These are phyloP conservation scores for Paraescarpia echinospica DNA, from an alignment of 1,140 invertebrate genomes.

Conservation along the genomic window DNA sequence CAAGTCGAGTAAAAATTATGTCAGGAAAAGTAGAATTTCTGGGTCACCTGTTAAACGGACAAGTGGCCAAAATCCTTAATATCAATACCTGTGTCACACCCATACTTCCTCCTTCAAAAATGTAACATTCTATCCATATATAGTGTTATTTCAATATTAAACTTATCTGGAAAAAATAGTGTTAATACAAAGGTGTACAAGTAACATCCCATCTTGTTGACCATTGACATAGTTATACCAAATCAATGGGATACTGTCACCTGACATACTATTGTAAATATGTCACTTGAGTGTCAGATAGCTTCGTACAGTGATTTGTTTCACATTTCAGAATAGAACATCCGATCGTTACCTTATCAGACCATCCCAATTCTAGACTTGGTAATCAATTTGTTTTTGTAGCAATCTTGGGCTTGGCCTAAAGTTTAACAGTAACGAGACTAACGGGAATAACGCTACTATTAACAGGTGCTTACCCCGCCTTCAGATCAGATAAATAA, in stretches of 20 bases:
- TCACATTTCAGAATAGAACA: not conserved
- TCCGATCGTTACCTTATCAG: not conserved
- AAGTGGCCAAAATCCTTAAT: no score
- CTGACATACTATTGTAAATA: not conserved
- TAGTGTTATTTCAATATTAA: no score
- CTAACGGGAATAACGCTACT: not conserved
- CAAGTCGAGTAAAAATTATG: no score
- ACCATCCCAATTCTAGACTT: not conserved
- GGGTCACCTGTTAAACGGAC: no score
- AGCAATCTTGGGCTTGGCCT: not conserved
- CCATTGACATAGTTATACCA: no score
- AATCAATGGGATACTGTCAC: not conserved
- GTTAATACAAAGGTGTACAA: no score
- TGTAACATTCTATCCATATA: no score
- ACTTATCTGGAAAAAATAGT: no score
- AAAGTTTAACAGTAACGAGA: not conserved
- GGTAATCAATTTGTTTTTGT: not conserved
- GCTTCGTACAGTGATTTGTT: not conserved
- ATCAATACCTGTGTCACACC: no score
- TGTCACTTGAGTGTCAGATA: not conserved
- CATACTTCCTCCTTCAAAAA: no score
- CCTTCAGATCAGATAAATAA: not conserved
- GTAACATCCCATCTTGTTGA: no score
- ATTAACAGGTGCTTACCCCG: not conserved
- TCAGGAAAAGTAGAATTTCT: no score